Evolutionary conservation across 2,113 vertebrate genomes (phyloP).

Genomic region (Nestor notabilis): DNA sequence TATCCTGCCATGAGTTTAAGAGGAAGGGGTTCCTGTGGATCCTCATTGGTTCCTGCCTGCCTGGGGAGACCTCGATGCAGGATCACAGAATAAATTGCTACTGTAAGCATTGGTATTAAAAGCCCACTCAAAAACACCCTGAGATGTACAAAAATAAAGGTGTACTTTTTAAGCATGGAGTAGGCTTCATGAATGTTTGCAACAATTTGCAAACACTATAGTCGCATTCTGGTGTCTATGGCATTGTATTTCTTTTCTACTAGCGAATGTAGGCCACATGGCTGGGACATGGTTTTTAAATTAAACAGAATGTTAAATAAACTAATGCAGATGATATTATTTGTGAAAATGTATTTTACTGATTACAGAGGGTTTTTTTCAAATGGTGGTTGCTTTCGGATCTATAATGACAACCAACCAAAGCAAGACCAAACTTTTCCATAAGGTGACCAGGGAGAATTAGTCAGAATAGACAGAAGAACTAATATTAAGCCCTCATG

Average conservation of each 20-base stretch:
- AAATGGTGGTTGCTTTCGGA: not conserved
- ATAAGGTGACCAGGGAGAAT: not conserved
- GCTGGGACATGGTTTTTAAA: constrained; percentile 2
- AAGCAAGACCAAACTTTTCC: not conserved
- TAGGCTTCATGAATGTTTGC: rapidly evolving
- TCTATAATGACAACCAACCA: not conserved
- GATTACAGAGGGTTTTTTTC: not conserved
- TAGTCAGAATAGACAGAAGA: not conserved
- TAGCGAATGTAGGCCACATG: not conserved
- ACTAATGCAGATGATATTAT: not conserved
- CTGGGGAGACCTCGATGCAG: not conserved
- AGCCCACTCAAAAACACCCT: not conserved
- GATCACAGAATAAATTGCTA: not conserved
- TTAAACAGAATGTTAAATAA: constrained; percentile 16
- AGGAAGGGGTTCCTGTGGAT: not conserved
- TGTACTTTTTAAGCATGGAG: not conserved
- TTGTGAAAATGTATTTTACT: not conserved
- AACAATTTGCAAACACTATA: not conserved
- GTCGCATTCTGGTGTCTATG: not conserved
- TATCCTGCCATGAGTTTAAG: not conserved
- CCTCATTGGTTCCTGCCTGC: not conserved
- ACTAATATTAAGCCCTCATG: not conserved
- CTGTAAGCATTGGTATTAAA: not conserved
- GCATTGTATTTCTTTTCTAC: not conserved
- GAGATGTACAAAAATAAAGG: not conserved